Evolutionary conservation across 2,888 invertebrate genomes (phyloP).

Genomic region (Erannis defoliaria): DNA sequence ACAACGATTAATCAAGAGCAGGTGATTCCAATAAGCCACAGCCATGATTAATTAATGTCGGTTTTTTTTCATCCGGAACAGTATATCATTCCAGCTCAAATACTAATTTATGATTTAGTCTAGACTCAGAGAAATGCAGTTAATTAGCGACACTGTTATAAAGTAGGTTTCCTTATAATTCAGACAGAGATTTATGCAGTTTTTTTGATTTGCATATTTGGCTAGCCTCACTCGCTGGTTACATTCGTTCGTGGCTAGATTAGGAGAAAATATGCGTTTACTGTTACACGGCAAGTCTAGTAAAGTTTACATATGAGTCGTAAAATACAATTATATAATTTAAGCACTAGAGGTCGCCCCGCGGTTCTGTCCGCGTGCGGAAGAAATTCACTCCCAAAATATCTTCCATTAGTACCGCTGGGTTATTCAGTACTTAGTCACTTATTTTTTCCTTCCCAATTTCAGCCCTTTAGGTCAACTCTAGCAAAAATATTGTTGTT

Average conservation of each 20-base stretch:
- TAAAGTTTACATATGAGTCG: neutral
- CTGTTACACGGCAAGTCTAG: neutral
- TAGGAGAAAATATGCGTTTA: constrained; percentile 21
- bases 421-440: too few species aligned
- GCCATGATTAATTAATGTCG: neutral
- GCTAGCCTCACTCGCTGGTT: constrained; percentile 3
- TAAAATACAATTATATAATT: neutral
- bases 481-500: too few species aligned
- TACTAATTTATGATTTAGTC: constrained; percentile 14
- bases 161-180: constrained; percentile 4
- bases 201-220: constrained; percentile 18
- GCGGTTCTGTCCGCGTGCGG: too few species aligned
- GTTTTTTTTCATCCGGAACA: neutral
- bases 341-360: neutral
- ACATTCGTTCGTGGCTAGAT: constrained; percentile 4
- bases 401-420: too few species aligned
- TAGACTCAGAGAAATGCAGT: constrained; percentile 23
- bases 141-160: constrained; percentile 24
- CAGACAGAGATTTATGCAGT: constrained; percentile 7
- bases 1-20: too few species aligned
- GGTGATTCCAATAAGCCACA: neutral
- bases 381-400: too few species aligned
- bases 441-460: too few species aligned
- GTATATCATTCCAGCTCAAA: constrained; percentile 9
- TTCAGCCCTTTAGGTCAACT: too few species aligned